Conservation (phyloP, 2,113 vertebrate species). For the Cygnus buccinator region DNA sequence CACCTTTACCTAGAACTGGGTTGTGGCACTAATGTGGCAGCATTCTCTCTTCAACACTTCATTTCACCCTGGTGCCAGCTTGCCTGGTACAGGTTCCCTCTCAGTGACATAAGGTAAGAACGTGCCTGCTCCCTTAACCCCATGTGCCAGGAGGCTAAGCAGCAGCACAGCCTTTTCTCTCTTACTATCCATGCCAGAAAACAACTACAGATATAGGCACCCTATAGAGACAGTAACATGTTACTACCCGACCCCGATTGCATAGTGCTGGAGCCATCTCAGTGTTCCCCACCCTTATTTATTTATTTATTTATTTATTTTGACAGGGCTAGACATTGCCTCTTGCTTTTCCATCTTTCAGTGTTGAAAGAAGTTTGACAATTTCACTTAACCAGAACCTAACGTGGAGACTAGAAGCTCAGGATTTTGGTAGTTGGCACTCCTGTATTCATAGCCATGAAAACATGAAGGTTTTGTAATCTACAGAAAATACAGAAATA, state of each 20-base stretch:
- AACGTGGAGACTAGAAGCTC: neutral
- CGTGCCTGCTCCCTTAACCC: neutral
- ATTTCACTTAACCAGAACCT: neutral
- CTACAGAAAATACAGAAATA: neutral
- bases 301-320: no score
- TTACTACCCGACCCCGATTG: neutral
- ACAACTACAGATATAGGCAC: neutral
- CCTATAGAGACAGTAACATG: neutral
- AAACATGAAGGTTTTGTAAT: neutral
- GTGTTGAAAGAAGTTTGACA: neutral
- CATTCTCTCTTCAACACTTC: neutral
- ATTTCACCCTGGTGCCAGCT: neutral
- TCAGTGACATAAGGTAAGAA: neutral
- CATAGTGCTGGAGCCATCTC: neutral
- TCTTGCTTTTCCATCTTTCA: neutral
- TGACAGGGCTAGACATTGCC: neutral
- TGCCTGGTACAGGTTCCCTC: neutral
- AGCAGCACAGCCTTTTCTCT: neutral
- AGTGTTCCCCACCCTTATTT: neutral
- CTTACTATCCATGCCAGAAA: neutral
- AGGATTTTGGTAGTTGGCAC: neutral
- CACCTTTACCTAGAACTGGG: neutral
- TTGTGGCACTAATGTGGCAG: neutral
- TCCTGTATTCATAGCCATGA: neutral
- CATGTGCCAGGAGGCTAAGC: accelerated